Conservation (phyloP, 53 echinoderm and acorn worm species). For the Glandiceps talaboti region DNA sequence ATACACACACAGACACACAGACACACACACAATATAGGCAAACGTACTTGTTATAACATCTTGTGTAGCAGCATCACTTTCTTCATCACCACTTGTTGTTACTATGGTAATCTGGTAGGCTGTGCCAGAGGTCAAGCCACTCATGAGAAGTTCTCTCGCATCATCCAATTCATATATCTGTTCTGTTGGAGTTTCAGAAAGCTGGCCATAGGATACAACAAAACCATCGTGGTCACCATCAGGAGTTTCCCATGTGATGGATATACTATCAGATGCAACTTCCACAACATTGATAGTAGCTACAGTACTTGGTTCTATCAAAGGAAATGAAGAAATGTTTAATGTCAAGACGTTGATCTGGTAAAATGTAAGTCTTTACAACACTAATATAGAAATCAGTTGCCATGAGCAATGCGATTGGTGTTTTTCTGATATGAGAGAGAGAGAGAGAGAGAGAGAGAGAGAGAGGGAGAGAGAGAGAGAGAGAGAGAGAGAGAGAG, state of each 20-base stretch:
- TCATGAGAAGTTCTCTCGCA: not conserved
- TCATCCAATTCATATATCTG: not conserved
- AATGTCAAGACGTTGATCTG: no score
- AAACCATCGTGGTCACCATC: not conserved
- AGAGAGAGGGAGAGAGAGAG: no score
- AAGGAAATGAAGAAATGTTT: no score
- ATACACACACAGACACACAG: no score
- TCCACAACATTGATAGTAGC: not conserved
- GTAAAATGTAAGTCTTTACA: no score
- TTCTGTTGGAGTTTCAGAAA: not conserved
- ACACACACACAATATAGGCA: no score
- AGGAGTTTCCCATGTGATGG: conserved; percentile 3
- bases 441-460: no score
- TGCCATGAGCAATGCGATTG: no score
- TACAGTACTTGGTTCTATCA: conserved; percentile 13
- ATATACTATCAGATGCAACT: conserved; percentile 12
- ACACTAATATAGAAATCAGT: no score
- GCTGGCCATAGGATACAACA: not conserved
- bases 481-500: no score
- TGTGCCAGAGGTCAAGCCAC: not conserved
- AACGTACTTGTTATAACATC: not conserved
- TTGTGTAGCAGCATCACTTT: not conserved
- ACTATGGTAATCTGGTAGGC: not conserved
- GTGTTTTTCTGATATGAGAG: no score
- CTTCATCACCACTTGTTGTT: not conserved